Evolutionary conservation across 2,113 vertebrate species (phyloP).

Genomic region (Poicephalus gulielmi): DNA sequence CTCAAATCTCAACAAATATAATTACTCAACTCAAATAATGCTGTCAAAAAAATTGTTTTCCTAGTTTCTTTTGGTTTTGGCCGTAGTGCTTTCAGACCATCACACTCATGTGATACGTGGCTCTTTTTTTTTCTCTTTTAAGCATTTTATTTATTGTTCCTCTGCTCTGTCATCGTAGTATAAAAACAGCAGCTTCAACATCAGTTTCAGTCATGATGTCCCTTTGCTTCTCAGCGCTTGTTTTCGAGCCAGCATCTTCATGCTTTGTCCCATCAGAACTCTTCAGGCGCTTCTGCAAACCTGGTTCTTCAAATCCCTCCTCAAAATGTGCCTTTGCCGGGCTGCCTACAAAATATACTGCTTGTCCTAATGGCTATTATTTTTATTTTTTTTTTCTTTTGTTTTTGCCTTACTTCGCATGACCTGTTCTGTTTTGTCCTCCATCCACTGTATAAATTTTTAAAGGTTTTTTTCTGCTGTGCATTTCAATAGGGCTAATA

Average conservation of each 20-base stretch:
- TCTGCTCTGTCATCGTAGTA: background rate
- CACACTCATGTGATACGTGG: background rate
- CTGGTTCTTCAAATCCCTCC: background rate
- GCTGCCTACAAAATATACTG: background rate
- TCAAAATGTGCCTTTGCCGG: background rate
- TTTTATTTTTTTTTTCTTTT: accelerated
- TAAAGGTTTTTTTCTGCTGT: background rate
- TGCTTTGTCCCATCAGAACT: background rate
- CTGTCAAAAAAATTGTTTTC: background rate
- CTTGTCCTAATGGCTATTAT: background rate
- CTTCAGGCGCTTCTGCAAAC: background rate
- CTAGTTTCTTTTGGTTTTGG: background rate
- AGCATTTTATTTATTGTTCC: background rate
- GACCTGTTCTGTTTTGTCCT: background rate
- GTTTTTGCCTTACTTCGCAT: background rate
- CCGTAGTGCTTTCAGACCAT: background rate
- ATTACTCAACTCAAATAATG: background rate
- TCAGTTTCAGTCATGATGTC: background rate
- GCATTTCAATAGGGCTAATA: background rate
- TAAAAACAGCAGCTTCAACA: background rate
- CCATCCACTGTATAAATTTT: background rate
- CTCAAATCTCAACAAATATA: background rate
- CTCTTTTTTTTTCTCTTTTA: background rate
- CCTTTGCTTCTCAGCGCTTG: background rate
- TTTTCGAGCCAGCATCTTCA: background rate